Conservation (phyloP, 1,140 invertebrate genomes). For the Pseudomyrmex cubaensis region DNA sequence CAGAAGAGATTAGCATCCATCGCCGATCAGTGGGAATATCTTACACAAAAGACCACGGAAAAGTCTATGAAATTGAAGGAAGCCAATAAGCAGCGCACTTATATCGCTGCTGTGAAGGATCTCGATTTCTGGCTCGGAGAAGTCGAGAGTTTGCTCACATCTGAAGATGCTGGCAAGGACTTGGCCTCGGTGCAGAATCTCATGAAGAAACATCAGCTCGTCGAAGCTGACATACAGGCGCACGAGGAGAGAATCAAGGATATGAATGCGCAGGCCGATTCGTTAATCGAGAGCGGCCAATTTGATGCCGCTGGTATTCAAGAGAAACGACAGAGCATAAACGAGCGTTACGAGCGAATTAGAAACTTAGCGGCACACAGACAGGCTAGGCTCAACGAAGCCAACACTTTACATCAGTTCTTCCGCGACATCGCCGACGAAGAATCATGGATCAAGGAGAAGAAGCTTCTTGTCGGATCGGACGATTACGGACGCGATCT, state of each 20-base stretch:
- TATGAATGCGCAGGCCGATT: constrained; percentile 97
- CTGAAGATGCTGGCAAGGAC: constrained; percentile 99
- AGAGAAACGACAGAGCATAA: constrained; percentile 96
- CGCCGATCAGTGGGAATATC: constrained; percentile 99
- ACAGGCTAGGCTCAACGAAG: constrained; percentile 95
- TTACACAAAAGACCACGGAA: constrained; percentile 98
- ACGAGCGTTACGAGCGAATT: constrained; percentile 97
- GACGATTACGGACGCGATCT: constrained; percentile 99
- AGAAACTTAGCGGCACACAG: constrained; percentile 97
- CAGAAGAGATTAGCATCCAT: constrained; percentile 96
- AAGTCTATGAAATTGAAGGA: constrained; percentile 99
- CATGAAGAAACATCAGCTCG: constrained; percentile 99
- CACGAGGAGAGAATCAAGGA: constrained; percentile 98
- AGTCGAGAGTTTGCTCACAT: constrained; percentile 98
- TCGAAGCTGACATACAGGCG: constrained; percentile 98
- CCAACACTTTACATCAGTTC: constrained; percentile 99
- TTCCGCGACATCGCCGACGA: constrained; percentile 99
- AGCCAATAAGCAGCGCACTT: constrained; percentile 99
- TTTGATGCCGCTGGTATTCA: constrained; percentile 97
- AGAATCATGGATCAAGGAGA: constrained; percentile 99
- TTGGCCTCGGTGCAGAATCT: constrained; percentile 99
- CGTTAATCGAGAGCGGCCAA: constrained; percentile 96
- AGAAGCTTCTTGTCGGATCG: constrained; percentile 98
- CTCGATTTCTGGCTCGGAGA: constrained; percentile 99
- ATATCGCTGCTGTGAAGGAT: constrained; percentile 99